A percentile compares a stretch with the other conserved stretches of the same genome.
phyloP scores from a whole-genome alignment of 1,140 invertebrate genomes.

The Bombyx mandarina region DNA sequence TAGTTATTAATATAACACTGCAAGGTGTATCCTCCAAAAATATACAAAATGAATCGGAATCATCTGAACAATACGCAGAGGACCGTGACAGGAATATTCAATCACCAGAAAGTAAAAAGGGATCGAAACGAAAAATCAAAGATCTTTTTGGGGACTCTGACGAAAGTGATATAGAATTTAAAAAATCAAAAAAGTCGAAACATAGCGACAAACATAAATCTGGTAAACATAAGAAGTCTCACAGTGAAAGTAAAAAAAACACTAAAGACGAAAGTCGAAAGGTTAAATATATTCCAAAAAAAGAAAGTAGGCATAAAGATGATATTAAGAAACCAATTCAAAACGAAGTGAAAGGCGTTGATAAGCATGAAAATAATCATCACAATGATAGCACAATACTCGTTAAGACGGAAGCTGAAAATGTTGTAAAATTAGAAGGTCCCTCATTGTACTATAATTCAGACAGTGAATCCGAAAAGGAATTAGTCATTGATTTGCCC shows the following conservation, averaged over 20 bases:
- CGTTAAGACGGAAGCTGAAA: no score
- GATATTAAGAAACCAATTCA: not conserved
- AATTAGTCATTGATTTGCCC: conserved; percentile 26
- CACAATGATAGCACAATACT: no score
- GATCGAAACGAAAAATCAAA: conserved; percentile 63
- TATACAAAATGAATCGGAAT: conserved; percentile 11
- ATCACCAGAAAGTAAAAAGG: conserved; percentile 19
- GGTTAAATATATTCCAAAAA: not conserved
- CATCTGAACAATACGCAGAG: conserved; percentile 16
- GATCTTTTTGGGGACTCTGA: conserved; percentile 67
- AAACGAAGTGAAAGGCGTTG: no score
- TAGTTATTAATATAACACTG: conserved; percentile 59
- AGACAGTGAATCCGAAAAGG: conserved; percentile 33
- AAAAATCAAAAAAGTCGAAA: conserved; percentile 15
- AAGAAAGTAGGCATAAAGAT: not conserved
- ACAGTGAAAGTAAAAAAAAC: conserved; percentile 10
- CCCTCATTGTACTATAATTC: conserved; percentile 23
- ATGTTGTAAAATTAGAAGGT: not conserved
- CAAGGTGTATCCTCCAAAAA: conserved; percentile 38
- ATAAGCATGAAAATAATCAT: no score
- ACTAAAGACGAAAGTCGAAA: conserved; percentile 4
- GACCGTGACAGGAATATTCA: conserved; percentile 11
- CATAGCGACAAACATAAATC: conserved; percentile 8
- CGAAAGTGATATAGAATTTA: conserved; percentile 29
- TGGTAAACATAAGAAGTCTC: conserved; percentile 13